Evolutionary conservation across 2,113 vertebrate genomes (phyloP).

Genomic region (Gallinago jamesoni): DNA sequence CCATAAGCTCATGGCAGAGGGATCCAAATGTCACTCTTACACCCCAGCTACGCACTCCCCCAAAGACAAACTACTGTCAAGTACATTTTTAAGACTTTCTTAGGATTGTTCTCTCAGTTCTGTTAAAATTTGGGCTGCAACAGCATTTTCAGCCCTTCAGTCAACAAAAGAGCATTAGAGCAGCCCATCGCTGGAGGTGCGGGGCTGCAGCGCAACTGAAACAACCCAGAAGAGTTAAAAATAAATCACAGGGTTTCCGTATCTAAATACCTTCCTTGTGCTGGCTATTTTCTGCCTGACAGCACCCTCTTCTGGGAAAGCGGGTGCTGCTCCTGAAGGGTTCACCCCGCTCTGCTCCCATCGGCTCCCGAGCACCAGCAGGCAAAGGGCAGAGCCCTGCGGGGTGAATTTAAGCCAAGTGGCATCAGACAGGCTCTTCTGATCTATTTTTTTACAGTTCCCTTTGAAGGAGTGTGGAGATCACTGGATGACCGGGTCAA

Average conservation of each 20-base stretch:
- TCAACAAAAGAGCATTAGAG: not conserved
- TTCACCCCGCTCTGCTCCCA: not conserved
- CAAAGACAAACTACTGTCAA: fast-evolving
- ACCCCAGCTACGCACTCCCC: not conserved
- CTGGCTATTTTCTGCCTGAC: constrained; percentile 38
- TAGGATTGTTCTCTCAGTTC: not conserved
- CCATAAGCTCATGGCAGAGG: not conserved
- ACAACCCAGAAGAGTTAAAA: not conserved
- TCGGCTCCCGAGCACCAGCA: not conserved
- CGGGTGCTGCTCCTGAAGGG: not conserved
- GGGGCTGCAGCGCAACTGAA: not conserved
- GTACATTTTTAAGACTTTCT: not conserved
- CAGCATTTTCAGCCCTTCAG: not conserved
- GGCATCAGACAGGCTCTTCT: not conserved
- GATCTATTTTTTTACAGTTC: not conserved
- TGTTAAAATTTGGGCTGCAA: not conserved
- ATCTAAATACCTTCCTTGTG: fast-evolving
- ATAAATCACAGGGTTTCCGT: fast-evolving
- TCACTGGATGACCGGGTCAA: fast-evolving
- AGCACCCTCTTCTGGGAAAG: constrained; percentile 63
- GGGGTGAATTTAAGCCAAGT: not conserved
- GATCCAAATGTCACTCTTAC: not conserved
- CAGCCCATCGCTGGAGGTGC: not conserved
- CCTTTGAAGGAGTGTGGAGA: not conserved
- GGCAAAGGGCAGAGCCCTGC: not conserved